phyloP scores from a whole-genome alignment of 2,888 invertebrate species.

The Agriopis leucophaearia region DNA sequence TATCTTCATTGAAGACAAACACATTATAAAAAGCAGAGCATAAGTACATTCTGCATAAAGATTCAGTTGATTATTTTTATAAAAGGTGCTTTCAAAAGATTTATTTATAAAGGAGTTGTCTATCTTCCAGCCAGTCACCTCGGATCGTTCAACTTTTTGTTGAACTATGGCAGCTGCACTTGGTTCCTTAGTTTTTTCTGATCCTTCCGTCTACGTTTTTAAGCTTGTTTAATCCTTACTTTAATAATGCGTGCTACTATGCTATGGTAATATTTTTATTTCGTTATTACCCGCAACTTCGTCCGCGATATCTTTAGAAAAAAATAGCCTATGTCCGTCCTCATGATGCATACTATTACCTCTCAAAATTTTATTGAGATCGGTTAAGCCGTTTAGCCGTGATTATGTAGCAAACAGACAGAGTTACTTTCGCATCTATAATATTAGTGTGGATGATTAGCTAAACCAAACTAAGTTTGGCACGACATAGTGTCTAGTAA shows the following conservation, averaged over 20 bases:
- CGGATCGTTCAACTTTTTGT: constrained; percentile 34
- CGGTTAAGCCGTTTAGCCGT: too few relatives aligned
- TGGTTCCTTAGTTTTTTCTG: constrained; percentile 39
- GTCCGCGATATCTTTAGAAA: too few relatives aligned
- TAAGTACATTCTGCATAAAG: neutral
- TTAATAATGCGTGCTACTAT: neutral
- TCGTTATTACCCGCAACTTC: too few relatives aligned
- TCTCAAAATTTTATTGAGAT: too few relatives aligned
- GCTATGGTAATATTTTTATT: neutral
- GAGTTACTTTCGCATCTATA: too few relatives aligned
- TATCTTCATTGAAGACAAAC: too few relatives aligned
- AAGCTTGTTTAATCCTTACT: constrained; percentile 46
- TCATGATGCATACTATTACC: too few relatives aligned
- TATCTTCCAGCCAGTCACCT: constrained; percentile 40
- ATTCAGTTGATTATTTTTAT: constrained; percentile 10
- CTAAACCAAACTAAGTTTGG: too few relatives aligned
- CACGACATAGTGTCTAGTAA: too few relatives aligned
- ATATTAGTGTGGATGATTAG: too few relatives aligned
- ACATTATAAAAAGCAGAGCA: neutral
- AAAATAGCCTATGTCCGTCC: too few relatives aligned
- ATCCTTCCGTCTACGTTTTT: constrained; percentile 34
- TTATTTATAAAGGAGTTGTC: constrained; percentile 38
- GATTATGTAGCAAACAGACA: too few relatives aligned
- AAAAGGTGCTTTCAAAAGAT: constrained; percentile 20
- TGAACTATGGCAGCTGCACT: constrained; percentile 39